phyloP scores from a whole-genome alignment of 2,797 vertebrate species.

The Dermochelys coriacea region DNA sequence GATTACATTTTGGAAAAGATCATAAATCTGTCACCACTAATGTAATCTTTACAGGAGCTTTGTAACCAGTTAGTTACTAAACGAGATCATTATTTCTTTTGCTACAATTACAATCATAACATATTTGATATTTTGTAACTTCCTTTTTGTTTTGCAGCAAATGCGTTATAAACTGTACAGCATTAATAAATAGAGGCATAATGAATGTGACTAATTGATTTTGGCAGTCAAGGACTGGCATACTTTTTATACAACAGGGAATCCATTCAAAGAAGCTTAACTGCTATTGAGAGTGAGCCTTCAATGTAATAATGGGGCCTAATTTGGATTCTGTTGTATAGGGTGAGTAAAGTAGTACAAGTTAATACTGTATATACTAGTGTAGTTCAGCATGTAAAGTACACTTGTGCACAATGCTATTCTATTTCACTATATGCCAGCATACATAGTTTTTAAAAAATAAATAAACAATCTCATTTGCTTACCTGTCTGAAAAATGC shows the following conservation, averaged over 20 bases:
- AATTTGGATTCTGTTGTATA: constrained; percentile 80
- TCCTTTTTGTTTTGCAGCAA: constrained; percentile 82
- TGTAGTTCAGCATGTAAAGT: constrained; percentile 46
- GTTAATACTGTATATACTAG: constrained; percentile 69
- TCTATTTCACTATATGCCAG: not conserved
- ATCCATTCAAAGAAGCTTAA: constrained; percentile 85
- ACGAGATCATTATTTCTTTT: constrained; percentile 78
- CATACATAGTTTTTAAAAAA: not conserved
- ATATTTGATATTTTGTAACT: constrained; percentile 84
- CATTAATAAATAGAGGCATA: constrained; percentile 88
- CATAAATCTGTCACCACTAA: constrained; percentile 81
- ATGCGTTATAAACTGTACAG: constrained; percentile 80
- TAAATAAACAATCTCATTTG: not conserved
- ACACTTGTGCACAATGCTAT: constrained; percentile 19
- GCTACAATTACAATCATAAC: constrained; percentile 80
- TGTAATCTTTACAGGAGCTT: constrained; percentile 79
- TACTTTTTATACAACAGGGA: constrained; percentile 85
- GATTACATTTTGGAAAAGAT: constrained; percentile 79
- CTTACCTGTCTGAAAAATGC: constrained; percentile 6
- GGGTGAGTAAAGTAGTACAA: constrained; percentile 79
- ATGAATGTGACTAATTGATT: constrained; percentile 89
- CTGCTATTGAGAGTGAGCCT: constrained; percentile 83
- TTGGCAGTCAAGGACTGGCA: constrained; percentile 86
- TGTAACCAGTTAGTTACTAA: constrained; percentile 78
- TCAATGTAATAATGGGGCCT: constrained; percentile 82